phyloP scores from a whole-genome alignment of 2,113 vertebrate genomes.

The Rhinolophus ferrumequinum region DNA sequence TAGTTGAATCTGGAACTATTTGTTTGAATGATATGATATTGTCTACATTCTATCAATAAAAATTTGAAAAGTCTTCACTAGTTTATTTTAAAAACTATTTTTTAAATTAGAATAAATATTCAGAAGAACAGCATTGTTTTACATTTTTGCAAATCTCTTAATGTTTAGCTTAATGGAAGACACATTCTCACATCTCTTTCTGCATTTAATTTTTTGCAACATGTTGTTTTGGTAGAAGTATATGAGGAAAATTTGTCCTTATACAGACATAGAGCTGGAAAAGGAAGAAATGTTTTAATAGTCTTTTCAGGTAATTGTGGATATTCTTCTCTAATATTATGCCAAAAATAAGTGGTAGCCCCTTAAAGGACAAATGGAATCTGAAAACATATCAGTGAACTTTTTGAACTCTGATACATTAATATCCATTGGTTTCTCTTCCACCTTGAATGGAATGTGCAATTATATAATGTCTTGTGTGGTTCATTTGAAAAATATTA shows the following conservation, averaged over 20 bases:
- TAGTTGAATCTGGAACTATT: neutral
- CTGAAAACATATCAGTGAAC: neutral
- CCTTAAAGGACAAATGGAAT: neutral
- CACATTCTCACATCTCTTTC: neutral
- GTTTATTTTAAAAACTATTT: conserved; percentile 8
- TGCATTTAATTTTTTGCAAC: conserved; percentile 8
- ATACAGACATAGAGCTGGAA: neutral
- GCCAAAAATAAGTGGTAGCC: neutral
- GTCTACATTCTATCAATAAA: conserved; percentile 6
- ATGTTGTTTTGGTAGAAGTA: neutral
- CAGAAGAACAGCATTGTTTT: neutral
- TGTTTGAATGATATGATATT: neutral
- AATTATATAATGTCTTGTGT: neutral
- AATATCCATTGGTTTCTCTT: neutral
- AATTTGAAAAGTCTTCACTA: neutral
- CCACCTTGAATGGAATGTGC: neutral
- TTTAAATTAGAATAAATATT: neutral
- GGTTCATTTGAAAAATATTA: conserved; percentile 42
- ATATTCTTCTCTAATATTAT: neutral
- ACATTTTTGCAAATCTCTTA: conserved; percentile 23
- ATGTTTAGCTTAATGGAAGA: neutral
- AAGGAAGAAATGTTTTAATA: conserved; percentile 25
- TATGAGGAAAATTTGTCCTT: conserved; percentile 2
- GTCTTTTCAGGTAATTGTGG: neutral
- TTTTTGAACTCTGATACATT: neutral